Base-by-base conservation (phyloP, 2,113 vertebrate genomes). In the Morone saxatilis region DNA sequence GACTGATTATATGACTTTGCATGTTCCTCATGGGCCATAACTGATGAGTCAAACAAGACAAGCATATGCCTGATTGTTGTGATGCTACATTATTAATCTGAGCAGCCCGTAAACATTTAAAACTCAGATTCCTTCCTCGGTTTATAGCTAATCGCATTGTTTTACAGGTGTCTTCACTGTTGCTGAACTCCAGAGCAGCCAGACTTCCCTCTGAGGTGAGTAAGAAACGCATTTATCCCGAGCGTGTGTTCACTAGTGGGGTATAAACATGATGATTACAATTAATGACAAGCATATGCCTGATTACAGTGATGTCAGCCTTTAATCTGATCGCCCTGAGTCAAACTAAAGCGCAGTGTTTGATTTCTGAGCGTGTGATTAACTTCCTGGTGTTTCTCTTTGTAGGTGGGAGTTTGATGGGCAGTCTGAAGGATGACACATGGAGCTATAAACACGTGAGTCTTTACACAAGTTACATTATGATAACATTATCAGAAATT, bases 211-310 rank as follows among this genome's bases (percentile, higher is more conserved):
- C 43, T 5, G 1, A 65, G 43, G 88, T 91, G 50, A 78, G 86
- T 47, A 19, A 3, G 12, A 1, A 0, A 0, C 1, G 0, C 0
- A 0, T 3, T 11, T 12, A 5, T 2, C 10, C 0, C 0, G 0
- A 13, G 0, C 48, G 2, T 40, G 38, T 9, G 4, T 9, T 53
- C 0, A 36, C 0, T 2, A 5, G 0, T 65, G 6, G 51, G 74
- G 25, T 59, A 0, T n/a, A 53, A 70, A 40, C 6, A 12, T 93
- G 93, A 93, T 90, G 91, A 91, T 71, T 83, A 16, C 0, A 8
- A 59, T 11, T 38, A 66, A 81, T 65, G 93, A 93, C 93, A 93
- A 95, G 93, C 93, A 95, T 95, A 95, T 95, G 84, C 70, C 93
- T 94, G 93, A 95, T 14, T 73, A 6, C 0, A 41, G 71, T 95